These are phyloP conservation scores for Lithophane semibrunnea DNA, from an alignment of 2,888 invertebrate genomes.

Conservation along the genomic window DNA sequence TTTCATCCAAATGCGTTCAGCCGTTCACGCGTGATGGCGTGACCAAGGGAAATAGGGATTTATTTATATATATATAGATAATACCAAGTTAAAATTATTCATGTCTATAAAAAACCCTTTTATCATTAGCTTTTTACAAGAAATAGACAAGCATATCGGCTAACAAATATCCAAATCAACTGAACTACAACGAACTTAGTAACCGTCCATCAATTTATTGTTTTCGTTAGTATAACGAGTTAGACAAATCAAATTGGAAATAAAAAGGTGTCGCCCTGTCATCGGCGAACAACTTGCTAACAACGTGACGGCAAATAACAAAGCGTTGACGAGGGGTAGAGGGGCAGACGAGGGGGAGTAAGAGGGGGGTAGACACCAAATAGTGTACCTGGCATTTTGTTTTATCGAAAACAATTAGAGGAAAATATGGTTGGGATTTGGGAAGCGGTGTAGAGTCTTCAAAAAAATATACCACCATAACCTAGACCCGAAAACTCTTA, in stretches of 20 bases:
- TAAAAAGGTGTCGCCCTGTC: constrained; percentile 69
- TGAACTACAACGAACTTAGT: constrained; percentile 19
- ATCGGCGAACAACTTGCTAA: constrained; percentile 68
- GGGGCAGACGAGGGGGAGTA: constrained; percentile 8
- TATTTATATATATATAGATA: too few relatives aligned
- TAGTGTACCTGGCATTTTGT: constrained; percentile 60
- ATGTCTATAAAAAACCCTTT: too few relatives aligned
- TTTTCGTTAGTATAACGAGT: constrained; percentile 68
- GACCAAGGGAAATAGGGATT: too few relatives aligned
- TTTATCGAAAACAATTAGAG: constrained; percentile 50
- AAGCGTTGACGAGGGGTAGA: constrained; percentile 64
- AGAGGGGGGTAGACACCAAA: constrained; percentile 24
- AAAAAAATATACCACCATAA: neutral
- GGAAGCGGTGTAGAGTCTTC: neutral
- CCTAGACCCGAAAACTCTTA: neutral
- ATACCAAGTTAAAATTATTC: too few relatives aligned
- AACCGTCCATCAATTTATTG: constrained; percentile 66
- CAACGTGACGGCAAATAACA: constrained; percentile 71
- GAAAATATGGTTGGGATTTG: neutral
- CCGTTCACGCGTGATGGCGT: too few relatives aligned
- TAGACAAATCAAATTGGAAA: constrained; percentile 69
- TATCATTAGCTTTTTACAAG: neutral
- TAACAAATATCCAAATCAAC: constrained; percentile 25
- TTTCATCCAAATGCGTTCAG: too few relatives aligned
- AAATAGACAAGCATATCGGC: neutral